A percentile compares a stretch with the other conserved stretches of the same genome.
phyloP scores from a whole-genome alignment of 2,113 vertebrate genomes.

The Circaetus cinerascens region DNA sequence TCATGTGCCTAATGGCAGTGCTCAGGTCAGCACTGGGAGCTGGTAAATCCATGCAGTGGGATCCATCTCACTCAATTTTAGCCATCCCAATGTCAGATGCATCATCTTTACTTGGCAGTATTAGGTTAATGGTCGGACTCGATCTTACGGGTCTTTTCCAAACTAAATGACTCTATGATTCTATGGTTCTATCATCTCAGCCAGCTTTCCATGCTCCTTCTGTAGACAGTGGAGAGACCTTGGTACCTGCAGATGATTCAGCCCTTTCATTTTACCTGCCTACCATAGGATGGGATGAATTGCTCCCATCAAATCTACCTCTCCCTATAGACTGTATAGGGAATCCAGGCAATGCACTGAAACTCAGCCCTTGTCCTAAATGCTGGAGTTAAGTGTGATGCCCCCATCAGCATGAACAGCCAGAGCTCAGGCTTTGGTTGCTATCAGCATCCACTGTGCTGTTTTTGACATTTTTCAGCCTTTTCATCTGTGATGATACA shows the following conservation, averaged over 20 bases:
- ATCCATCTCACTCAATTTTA: background rate
- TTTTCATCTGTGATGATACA: fast-evolving
- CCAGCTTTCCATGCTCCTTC: background rate
- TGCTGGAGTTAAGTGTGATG: background rate
- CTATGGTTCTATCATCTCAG: too few species aligned
- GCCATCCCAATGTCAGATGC: background rate
- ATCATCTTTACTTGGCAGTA: background rate
- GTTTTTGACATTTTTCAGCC: background rate
- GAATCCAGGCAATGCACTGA: background rate
- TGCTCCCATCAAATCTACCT: background rate
- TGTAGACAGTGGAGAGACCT: background rate
- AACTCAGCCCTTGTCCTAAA: background rate
- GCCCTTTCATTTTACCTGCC: background rate
- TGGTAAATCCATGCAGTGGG: background rate
- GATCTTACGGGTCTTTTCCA: background rate
- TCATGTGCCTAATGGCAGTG: background rate
- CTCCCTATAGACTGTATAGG: background rate
- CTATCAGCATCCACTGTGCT: background rate
- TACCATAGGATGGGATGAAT: background rate
- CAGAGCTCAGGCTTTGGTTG: background rate
- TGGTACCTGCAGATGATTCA: background rate
- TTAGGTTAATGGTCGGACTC: background rate
- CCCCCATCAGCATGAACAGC: background rate
- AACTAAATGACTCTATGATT: background rate
- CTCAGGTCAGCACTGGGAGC: background rate